Conservation (phyloP, 2,888 invertebrate species). For the Cataglyphis cursor region DNA sequence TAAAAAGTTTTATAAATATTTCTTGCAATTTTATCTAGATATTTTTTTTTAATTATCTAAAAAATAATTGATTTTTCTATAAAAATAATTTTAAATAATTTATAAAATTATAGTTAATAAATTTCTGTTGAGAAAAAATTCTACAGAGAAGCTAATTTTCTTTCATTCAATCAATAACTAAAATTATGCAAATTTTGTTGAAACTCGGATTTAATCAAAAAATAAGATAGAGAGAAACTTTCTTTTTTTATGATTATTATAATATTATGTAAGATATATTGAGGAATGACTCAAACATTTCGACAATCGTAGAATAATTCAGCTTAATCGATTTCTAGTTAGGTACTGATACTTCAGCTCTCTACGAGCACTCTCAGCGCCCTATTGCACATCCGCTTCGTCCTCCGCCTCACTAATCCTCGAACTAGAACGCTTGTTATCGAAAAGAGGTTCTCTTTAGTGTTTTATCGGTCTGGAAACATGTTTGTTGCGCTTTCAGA, state of each 20-base stretch:
- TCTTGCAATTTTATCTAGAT: neutral
- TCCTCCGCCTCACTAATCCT: constrained; percentile 25
- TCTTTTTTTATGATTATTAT: neutral
- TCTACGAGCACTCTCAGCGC: neutral
- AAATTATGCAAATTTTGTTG: neutral
- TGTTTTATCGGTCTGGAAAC: neutral
- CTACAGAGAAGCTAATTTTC: neutral
- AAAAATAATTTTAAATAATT: neutral
- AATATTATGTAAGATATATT: neutral
- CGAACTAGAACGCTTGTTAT: constrained; percentile 49
- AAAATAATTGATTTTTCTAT: neutral
- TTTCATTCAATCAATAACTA: neutral
- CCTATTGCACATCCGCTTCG: constrained; percentile 37
- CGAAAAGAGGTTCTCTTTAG: constrained; percentile 43
- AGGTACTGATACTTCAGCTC: constrained; percentile 35
- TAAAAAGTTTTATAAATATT: neutral
- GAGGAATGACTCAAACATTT: neutral
- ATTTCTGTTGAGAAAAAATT: neutral
- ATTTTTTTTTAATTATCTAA: neutral
- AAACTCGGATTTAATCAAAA: neutral
- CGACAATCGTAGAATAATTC: constrained; percentile 7
- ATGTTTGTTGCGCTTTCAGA: constrained; percentile 5
- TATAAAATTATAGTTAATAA: neutral
- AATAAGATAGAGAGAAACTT: neutral
- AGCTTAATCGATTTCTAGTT: constrained; percentile 29